Percentiles rank a stretch among this genome's conserved stretches.
phyloP scores from a whole-genome alignment of 2,113 vertebrate species.

The Hippotragus niger region DNA sequence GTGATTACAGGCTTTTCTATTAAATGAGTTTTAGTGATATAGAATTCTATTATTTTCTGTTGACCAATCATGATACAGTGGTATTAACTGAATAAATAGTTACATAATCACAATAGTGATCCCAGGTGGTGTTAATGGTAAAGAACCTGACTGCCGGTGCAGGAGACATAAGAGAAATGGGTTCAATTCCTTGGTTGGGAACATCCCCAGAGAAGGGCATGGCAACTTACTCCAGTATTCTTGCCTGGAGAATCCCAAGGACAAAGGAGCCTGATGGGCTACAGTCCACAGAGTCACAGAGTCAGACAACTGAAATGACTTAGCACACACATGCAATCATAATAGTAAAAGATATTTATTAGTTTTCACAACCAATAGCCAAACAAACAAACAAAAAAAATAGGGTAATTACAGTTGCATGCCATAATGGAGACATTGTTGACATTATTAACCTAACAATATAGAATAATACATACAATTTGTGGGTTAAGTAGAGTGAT shows the following conservation, averaged over 20 bases:
- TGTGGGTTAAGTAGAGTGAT: background rate
- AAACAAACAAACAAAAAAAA: background rate
- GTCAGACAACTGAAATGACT: background rate
- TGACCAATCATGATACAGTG: background rate
- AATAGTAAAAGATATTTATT: background rate
- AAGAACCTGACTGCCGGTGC: background rate
- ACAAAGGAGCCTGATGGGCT: background rate
- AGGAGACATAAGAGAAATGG: background rate
- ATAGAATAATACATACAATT: background rate
- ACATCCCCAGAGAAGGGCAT: background rate
- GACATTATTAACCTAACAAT: background rate
- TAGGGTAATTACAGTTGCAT: background rate
- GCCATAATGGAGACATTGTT: background rate
- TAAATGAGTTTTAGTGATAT: background rate
- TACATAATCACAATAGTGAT: background rate
- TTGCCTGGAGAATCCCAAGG: background rate
- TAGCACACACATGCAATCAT: background rate
- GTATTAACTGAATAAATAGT: background rate
- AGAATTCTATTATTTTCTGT: background rate
- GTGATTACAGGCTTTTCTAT: background rate
- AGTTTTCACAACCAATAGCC: background rate
- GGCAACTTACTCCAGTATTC: background rate
- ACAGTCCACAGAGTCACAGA: background rate
- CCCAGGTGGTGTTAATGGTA: background rate
- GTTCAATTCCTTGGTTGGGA: background rate